Evolutionary conservation across 2,888 invertebrate species (phyloP), one percentile per base, ranked within the genome.

Genomic region (Nineta flava): DNA sequence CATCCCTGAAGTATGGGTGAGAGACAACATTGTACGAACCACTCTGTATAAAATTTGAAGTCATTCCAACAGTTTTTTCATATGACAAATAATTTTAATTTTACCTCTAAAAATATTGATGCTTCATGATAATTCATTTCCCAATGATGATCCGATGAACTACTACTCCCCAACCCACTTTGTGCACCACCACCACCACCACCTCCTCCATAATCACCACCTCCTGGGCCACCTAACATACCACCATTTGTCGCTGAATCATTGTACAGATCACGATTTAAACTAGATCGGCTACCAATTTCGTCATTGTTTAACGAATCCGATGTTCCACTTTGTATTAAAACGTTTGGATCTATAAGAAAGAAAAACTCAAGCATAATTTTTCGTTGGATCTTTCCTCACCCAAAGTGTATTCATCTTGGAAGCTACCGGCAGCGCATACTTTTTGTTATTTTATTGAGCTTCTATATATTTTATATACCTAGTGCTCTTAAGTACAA

Each of bases 101-200:
- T 35, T 67, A 83, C 85, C 74, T 87, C 86, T 58, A 91, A 71
- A 67, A 83, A 91, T 59, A 91, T 91, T 46, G 90, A 85, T 13
- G 90, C 87, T 61, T 90, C 88, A 60, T 87, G 87, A 62, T 88
- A 90, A 66, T 90, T 90, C 81, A 88, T 84, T 66, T 87, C 83
- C 88, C 88, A 90, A 56, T 82, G 80, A 59, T 77, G 76, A 51
- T 73, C 72, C 9, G 38, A 34, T 15, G 21, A 21, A 32, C 31
- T 16, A 17, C 32, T 32, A 17, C 41, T 19, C 9, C 47, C 32
- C 9, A 21, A n/a, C 9, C 31, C 21, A 31, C 13, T 45, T 17
- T 9, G 17, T 50, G 72, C 73, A 0, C 70, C 67, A 65, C 71
- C 68, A 21, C 63, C 62, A 57, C 69, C 68, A 2, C 26, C 26